phyloP scores from a whole-genome alignment of 1,140 invertebrate species.

The Nymphalis io region DNA sequence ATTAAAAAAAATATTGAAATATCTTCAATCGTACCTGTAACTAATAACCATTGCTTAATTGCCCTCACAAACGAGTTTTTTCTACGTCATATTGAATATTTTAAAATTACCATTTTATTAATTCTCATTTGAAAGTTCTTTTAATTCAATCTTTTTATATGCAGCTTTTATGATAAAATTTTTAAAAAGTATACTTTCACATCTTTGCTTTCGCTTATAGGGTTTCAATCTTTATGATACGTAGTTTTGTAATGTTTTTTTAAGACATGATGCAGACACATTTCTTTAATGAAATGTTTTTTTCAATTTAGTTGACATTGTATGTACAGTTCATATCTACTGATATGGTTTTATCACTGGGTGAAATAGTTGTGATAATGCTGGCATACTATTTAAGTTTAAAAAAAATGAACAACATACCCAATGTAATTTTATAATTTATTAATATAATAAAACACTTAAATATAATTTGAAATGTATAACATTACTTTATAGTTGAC shows the following conservation, averaged over 20 bases:
- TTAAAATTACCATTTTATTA: not conserved
- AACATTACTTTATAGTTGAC: not conserved
- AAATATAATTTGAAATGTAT: no score
- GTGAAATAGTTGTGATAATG: not conserved
- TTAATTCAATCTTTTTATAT: not conserved
- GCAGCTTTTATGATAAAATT: not conserved
- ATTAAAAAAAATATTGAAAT: not conserved
- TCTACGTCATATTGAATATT: slow-evolving; percentile 1
- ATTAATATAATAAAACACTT: no score
- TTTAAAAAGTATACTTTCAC: not conserved
- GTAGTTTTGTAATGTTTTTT: not conserved
- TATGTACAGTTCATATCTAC: not conserved
- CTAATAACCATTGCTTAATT: not conserved
- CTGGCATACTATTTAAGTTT: not conserved
- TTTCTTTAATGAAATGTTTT: not conserved
- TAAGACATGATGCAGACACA: not conserved
- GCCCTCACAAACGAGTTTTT: slow-evolving; percentile 9
- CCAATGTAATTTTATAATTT: no score
- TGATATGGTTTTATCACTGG: slow-evolving; percentile 22
- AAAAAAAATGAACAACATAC: no score
- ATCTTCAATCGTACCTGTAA: not conserved
- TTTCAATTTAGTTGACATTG: not conserved
- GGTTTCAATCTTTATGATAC: not conserved
- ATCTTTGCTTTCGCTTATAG: not conserved
- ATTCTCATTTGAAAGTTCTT: not conserved